Base-by-base conservation (phyloP, 2,113 vertebrate species). In the Heterotilapia buettikoferi region DNA sequence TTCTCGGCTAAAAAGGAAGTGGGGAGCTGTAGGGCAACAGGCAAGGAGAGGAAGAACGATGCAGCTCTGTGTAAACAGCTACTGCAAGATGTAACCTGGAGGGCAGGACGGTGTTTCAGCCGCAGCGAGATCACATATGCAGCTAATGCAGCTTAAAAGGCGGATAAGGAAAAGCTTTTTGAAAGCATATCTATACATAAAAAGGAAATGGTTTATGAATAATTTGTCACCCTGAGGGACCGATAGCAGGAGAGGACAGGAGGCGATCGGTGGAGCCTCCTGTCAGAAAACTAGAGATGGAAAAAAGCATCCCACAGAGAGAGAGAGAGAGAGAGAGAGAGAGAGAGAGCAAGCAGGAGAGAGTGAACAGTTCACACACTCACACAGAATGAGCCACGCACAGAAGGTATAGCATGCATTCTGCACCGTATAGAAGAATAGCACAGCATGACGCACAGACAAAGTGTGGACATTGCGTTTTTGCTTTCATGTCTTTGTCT, bases 151-250 rank as follows among this genome's bases (percentile, higher is more conserved):
- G 84, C 79, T 86, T 92, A 92, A 94, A 91, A 82, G 84, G 38
- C 26, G 80, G 81, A 93, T 90, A 94, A 94, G 87, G 86, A 93
- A 93, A 93, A 90, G 86, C 88, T 93, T 91, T 90, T 89, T 93
- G 91, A 93, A 90, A 91, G 84, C 87, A 84, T 84, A 85, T 90
- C 89, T 83, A 26, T 87, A 76, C 82, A 88, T 92, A 90, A 33
- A 86, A 29, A 86, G 84, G 91, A 91, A 86, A 86, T 88, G 86
- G 87, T 89, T 90, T 86, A 92, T 93, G 83, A 95, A 94, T 93
- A 93, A 93, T 94, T 93, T 90, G 90, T 88, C 6, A 18, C 87
- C 90, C 87, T 82, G 2, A 21, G 92, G 81, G 92, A 54, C 40
- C 56, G 5, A 4, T 33, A 83, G 50, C 14, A 2, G 10, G 36